Evolutionary conservation across 2,888 invertebrate genomes (phyloP), one percentile per base, ranked within the genome.

Genomic region (Xestobium rufovillosum): DNA sequence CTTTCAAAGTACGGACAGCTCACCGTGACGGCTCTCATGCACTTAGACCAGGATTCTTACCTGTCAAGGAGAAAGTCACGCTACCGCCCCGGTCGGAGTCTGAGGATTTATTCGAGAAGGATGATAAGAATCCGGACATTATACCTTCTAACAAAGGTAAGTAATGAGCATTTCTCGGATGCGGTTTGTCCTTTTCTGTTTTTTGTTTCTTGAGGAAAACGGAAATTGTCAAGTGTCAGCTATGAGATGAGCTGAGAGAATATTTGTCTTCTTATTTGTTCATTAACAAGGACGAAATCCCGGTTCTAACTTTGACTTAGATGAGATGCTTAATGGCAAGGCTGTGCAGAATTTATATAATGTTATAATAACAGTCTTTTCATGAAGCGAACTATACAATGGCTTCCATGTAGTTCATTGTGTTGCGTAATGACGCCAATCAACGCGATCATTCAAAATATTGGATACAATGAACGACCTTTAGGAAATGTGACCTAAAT

Each of bases 41-140:
- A 36, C 70, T 74, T 54, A 69, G 79, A 55, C 78, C 78, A 10
- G 69, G 72, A 55, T 71, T 72, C 62, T 68, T 76, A 48, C 70
- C 73, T 50, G 71, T 75, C 56, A 77, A 76, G 63, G 73, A 80
- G 62, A 83, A 82, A 66, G 78, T 76, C 44, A 72, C 77, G 37
- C 66, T 80, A 60, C 79, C 80, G 49, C 26, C 28, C 10, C 70
- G 72, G 49, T 73, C 70, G 51, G 69, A 67, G 48, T 73, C 78
- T 12, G 80, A 83, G 48, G 82, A 81, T 57, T 76, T 83, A 59
- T 82, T 83, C 53, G 77, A 76, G 47, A 72, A 73, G 48, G 89
- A 90, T 58, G 90, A 91, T 66, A 83, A 81, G 63, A 89, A 89
- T 70, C 89, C 89, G 15, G 89, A 89, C 61, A 86, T 89, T 46